These are phyloP conservation scores for Rambutsinella grinnellia DNA, from an alignment of 2,888 invertebrate genomes.

Conservation along the genomic window DNA sequence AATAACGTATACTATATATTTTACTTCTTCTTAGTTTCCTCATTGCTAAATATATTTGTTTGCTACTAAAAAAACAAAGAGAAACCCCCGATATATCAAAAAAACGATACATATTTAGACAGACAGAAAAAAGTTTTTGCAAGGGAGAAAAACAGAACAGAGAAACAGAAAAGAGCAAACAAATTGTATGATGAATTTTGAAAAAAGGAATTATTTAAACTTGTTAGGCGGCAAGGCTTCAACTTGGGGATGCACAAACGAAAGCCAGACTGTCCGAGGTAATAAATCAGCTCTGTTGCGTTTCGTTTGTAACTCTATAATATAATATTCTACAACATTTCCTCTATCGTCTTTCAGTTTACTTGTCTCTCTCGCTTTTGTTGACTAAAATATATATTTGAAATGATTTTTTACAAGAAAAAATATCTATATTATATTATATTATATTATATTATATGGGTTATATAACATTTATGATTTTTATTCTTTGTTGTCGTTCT, in stretches of 20 bases:
- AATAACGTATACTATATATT: too few species aligned
- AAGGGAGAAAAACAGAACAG: slow-evolving; percentile 1
- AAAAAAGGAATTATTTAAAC: slow-evolving; percentile 41
- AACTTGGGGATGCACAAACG: slow-evolving; percentile 67
- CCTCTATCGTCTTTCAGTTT: slow-evolving; percentile 69
- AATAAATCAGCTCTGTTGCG: slow-evolving; percentile 67
- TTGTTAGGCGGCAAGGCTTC: slow-evolving; percentile 67
- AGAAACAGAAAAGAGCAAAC: slow-evolving; percentile 8
- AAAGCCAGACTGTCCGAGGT: slow-evolving; percentile 67
- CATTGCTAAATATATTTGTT: not conserved
- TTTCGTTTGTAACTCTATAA: slow-evolving; percentile 55
- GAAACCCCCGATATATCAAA: not conserved
- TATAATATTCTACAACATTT: slow-evolving; percentile 62
- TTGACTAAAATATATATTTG: slow-evolving; percentile 40
- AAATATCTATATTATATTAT: slow-evolving; percentile 51
- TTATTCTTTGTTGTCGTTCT: slow-evolving; percentile 1
- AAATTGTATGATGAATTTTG: not conserved
- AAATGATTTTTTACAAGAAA: too few species aligned
- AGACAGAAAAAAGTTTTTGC: too few species aligned
- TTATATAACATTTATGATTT: slow-evolving; percentile 12
- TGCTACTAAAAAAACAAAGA: not conserved
- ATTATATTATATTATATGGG: slow-evolving; percentile 7
- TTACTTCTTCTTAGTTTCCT: not conserved
- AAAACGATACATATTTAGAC: too few species aligned
- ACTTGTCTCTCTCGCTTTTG: slow-evolving; percentile 67